A percentile compares a stretch with the other conserved stretches of the same genome.
Conservation (phyloP, 2,888 invertebrate genomes). For the Tipula confusa region DNA sequence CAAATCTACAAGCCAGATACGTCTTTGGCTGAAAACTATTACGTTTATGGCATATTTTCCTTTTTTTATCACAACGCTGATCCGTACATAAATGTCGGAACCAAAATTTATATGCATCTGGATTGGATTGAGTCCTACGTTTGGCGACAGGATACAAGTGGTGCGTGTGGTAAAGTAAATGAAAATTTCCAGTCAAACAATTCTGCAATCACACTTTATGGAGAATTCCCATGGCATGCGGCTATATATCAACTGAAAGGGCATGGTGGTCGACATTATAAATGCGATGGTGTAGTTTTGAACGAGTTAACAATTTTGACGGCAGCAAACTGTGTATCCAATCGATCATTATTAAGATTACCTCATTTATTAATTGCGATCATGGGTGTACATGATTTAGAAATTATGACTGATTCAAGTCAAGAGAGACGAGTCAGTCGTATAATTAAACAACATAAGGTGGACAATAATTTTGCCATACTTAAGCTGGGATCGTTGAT, state of each 20-base stretch:
- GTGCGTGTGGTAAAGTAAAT: background rate
- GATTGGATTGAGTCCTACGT: background rate
- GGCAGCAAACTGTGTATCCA: background rate
- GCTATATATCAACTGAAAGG: background rate
- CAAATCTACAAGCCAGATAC: background rate
- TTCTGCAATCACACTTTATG: background rate
- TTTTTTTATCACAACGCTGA: background rate
- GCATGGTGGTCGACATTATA: background rate
- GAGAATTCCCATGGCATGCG: background rate
- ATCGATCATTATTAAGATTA: background rate
- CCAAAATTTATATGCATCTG: background rate
- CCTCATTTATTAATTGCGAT: background rate
- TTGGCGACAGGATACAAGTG: background rate
- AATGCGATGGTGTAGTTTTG: background rate
- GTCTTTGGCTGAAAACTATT: background rate
- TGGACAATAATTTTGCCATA: background rate
- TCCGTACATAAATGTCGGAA: background rate
- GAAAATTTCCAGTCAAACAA: background rate
- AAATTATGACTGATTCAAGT: background rate
- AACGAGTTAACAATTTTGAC: background rate
- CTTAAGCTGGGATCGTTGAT: background rate
- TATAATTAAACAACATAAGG: background rate
- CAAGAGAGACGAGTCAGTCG: background rate
- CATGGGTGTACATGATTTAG: background rate
- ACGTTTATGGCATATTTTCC: background rate